Base-by-base conservation (phyloP, 1,140 invertebrate species). In the Teleogryllus occipitalis region DNA sequence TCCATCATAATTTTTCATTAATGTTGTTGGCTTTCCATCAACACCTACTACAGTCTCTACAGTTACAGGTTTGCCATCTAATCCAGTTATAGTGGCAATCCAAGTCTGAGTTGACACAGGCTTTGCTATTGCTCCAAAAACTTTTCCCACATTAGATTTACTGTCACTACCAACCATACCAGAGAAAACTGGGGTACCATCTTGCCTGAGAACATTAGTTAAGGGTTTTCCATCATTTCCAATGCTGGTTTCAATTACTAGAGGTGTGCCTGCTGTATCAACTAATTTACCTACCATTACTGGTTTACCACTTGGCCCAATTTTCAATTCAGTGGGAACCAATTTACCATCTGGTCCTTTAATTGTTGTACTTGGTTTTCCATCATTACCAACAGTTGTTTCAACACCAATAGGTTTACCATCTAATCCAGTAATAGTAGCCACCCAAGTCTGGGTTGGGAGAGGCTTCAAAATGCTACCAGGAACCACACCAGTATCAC, bases 341-440 rank as follows among this genome's bases (percentile, higher is more conserved):
- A 47, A 12, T 75, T 75, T 75, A 22, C 74, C 21, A 27, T 75
- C 74, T 12, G 74, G 12, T 75, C 46, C 74, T 75, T 47, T 75
- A 14, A 22, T 14, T 21, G 46, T 47, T 47, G 74, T 65, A 65
- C 18, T 18, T 8, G 76, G 27, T 46, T 47, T n/a, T 27, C 27
- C 48, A n/a, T 47, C 76, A 77, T 27, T 48, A 8, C 76, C 76
- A 47, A 47, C 39, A 47, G 21, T 47, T 27, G 39, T 48, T 12
- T 47, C 76, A n/a, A 77, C 76, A 77, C 18, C 46, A 39, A 77
- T 18, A 27, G 46, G 76, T 47, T 47, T 77, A 10, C 76, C 76
- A 77, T 77, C 76, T 8, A 48, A 39, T 18, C 76, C 76, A 77
- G 47, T 77, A n/a, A 77, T 47, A 18, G 46, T 65, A 65, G 54